Percentiles rank a stretch among this genome's conserved stretches.
These are phyloP conservation scores for Electrophaes corylata DNA, from an alignment of 2,888 invertebrate genomes.

Conservation along the genomic window DNA sequence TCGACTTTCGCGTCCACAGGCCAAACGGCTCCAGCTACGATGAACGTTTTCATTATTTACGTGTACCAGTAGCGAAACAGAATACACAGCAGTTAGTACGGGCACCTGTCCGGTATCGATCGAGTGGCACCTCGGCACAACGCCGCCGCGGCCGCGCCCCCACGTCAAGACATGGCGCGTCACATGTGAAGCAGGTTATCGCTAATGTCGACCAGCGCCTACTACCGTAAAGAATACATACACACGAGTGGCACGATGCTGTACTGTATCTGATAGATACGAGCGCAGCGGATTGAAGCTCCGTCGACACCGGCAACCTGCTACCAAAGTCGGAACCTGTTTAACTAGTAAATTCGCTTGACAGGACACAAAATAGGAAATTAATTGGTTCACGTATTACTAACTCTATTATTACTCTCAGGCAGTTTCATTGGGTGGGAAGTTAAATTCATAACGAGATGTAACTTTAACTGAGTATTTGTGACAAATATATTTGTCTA, in stretches of 20 bases:
- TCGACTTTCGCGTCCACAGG: slow-evolving; percentile 28
- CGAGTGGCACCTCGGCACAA: slow-evolving; percentile 40
- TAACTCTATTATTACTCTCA: slow-evolving; percentile 53
- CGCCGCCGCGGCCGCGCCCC: slow-evolving; percentile 46
- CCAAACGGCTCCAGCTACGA: slow-evolving; percentile 35
- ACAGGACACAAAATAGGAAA: slow-evolving; percentile 61
- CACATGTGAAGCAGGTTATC: slow-evolving; percentile 22
- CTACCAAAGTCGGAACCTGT: background rate
- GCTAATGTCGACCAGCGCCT: background rate
- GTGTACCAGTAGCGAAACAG: slow-evolving; percentile 43
- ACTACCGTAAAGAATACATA: background rate
- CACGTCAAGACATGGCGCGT: slow-evolving; percentile 39
- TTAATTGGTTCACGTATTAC: slow-evolving; percentile 61
- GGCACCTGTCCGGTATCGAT: slow-evolving; percentile 60
- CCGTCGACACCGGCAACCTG: slow-evolving; percentile 2
- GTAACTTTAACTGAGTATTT: slow-evolving; percentile 23
- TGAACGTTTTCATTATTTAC: slow-evolving; percentile 75
- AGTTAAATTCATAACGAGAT: slow-evolving; percentile 28
- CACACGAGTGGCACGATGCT: background rate
- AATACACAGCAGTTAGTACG: slow-evolving; percentile 27
- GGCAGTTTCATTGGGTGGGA: slow-evolving; percentile 40
- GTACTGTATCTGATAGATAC: background rate
- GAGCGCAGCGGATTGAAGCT: background rate
- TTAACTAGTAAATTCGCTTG: slow-evolving; percentile 28
- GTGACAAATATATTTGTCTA: slow-evolving; percentile 7